Percentiles rank a stretch among this genome's conserved stretches.
phyloP scores from a whole-genome alignment of 1,140 invertebrate species.

The Aporrectodea caliginosa region DNA sequence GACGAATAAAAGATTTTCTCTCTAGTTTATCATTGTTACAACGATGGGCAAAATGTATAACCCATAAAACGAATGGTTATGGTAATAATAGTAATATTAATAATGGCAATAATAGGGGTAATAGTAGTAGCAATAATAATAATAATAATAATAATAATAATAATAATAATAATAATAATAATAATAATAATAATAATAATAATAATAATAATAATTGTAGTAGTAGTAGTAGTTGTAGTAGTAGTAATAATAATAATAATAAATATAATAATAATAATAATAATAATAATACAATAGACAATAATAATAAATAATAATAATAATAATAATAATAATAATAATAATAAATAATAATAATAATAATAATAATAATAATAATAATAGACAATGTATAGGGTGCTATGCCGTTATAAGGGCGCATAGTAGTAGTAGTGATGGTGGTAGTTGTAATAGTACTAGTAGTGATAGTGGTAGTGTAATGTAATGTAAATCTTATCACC shows the following conservation, averaged over 20 bases:
- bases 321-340: constrained; percentile 8
- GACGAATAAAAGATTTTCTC: too few species aligned
- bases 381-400: too few species aligned
- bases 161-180: constrained; percentile 8
- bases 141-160: constrained; percentile 8
- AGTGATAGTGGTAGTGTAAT: too few species aligned
- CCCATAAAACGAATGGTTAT: constrained; percentile 3
- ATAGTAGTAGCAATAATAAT: constrained; percentile 5
- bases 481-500: too few species aligned
- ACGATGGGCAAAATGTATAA: too few species aligned
- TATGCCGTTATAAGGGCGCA: too few species aligned
- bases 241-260: constrained; percentile 8
- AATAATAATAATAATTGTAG: constrained; percentile 6
- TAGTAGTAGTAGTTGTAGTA: constrained; percentile 5
- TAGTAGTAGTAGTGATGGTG: too few species aligned
- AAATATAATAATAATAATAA: constrained; percentile 3
- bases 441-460: too few species aligned
- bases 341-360: constrained; percentile 8
- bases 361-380: constrained; percentile 8
- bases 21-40: too few species aligned
- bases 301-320: background rate
- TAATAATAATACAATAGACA: too few species aligned
- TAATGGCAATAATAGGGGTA: constrained; percentile 5
- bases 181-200: constrained; percentile 8
- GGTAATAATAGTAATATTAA: constrained; percentile 2